Base-by-base conservation (phyloP, 1,140 invertebrate genomes). In the Diuraphis noxia region DNA sequence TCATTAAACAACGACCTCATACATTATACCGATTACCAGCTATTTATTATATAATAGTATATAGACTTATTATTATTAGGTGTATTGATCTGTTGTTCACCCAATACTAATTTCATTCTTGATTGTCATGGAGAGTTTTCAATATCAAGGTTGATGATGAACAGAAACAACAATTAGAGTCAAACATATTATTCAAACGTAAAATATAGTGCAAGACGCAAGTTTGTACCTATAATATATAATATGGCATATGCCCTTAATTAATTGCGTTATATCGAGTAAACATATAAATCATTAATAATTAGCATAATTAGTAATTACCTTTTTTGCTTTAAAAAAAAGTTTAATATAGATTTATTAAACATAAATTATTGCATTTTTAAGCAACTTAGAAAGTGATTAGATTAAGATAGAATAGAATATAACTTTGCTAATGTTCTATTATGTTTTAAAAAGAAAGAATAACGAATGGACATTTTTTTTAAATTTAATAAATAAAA, bases 141-240 rank as follows among this genome's bases (percentile, higher is more conserved):
- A 87, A 56, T 87, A 52, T 87, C 85, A 87, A 49, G 85, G 85
- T 30, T n/a, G 13, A 46, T 38, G 30, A 46, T 30, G 49, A 87
- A 49, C 84, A 86, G 84, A 46, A 86, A 52, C 36, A 38, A 56
- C 23, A 52, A 38, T 36, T 84, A 84, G 25, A 40, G 30, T 40
- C 81, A n/a, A 41, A 41, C 25, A 30, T 84, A 81, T 36, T 41
- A 82, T 84, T 84, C 17, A 84, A 84, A 41, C 23, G n/a, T 25
- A 19, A 63, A 63, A 30, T 63, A 63, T 10, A 13, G 56, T 63
- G 30, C 19, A 63, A 63, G 30, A n/a, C 10, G n/a, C 56, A 63
- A 63, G 30, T n/a, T 25, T n/a, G 30, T 10, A 63, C 25, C 52
- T 25, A 30, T n/a, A n/a, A n/a, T n/a, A n/a, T 10, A n/a, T 63